Conservation (phyloP, 23 tunicate genomes). For the Botrylloides violaceus region DNA sequence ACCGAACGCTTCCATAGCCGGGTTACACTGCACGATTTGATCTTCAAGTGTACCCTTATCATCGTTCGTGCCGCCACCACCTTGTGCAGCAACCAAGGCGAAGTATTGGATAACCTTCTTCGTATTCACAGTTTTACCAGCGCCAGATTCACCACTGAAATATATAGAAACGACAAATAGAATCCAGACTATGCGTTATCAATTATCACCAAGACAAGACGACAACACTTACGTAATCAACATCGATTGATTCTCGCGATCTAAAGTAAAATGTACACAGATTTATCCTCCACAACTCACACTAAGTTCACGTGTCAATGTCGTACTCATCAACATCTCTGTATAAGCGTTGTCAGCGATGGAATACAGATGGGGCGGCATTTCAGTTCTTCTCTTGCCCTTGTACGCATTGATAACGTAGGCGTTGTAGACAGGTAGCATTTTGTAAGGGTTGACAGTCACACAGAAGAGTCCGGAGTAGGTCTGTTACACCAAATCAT, state of each 20-base stretch:
- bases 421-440: slow-evolving; percentile 88
- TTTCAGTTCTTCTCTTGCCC: slow-evolving; percentile 84
- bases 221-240: slow-evolving; percentile 71
- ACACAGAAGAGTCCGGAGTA: slow-evolving; percentile 97
- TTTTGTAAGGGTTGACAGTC: slow-evolving; percentile 95
- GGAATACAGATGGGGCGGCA: slow-evolving; percentile 98
- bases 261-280: slow-evolving; percentile 23
- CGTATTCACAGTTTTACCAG: slow-evolving; percentile 99
- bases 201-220: not conserved
- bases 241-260: slow-evolving; percentile 94
- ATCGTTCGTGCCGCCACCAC: slow-evolving; percentile 31
- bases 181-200: not conserved
- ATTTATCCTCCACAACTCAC: not conserved
- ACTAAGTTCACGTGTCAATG: not conserved
- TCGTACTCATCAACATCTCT: slow-evolving; percentile 94
- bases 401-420: slow-evolving; percentile 88
- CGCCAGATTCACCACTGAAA: slow-evolving; percentile 97
- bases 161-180: not conserved
- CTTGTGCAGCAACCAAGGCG: slow-evolving; percentile 93
- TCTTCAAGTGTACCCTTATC: slow-evolving; percentile 87
- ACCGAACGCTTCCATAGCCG: slow-evolving; percentile 97
- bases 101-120: slow-evolving; percentile 96
- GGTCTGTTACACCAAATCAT: slow-evolving; percentile 36
- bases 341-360: slow-evolving; percentile 98
- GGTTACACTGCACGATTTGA: slow-evolving; percentile 90